Percentiles rank a stretch among this genome's conserved stretches.
phyloP scores from a whole-genome alignment of 37 sponge, comb jelly and placozoan genomes.

The Beroe forskalii region DNA sequence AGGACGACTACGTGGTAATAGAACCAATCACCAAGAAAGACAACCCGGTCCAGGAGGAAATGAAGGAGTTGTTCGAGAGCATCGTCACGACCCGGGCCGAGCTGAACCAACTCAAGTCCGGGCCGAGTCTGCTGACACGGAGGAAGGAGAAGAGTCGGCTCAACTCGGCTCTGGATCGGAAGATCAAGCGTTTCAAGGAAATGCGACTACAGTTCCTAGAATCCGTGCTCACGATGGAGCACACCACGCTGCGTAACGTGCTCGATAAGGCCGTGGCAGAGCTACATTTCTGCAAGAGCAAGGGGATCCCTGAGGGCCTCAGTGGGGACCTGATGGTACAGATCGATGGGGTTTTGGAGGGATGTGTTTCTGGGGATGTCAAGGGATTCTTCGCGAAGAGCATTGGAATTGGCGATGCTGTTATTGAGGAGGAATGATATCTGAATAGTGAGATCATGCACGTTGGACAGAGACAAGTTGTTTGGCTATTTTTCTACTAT shows the following conservation, averaged over 20 bases:
- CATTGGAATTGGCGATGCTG: not conserved
- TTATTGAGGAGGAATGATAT: not conserved
- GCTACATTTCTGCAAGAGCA: not conserved
- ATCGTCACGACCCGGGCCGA: conserved; percentile 20
- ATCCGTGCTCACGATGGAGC: conserved; percentile 5
- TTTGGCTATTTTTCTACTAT: no score
- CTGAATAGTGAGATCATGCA: no score
- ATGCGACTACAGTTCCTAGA: conserved; percentile 24
- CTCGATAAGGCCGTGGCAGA: conserved; percentile 8
- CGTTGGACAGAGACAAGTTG: no score
- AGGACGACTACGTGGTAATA: conserved; percentile 45
- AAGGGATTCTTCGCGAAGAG: conserved; percentile 15
- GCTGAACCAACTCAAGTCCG: not conserved
- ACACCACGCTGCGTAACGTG: not conserved
- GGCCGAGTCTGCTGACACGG: not conserved
- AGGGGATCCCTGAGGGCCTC: not conserved
- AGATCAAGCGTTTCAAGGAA: conserved; percentile 38
- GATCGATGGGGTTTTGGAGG: not conserved
- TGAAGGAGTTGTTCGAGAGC: conserved; percentile 15
- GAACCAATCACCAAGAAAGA: conserved; percentile 33
- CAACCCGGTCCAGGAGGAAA: not conserved
- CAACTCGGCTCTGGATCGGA: conserved; percentile 23
- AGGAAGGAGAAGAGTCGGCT: conserved; percentile 25
- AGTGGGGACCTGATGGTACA: not conserved
- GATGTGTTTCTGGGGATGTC: conserved; percentile 22